A percentile compares a stretch with the other conserved stretches of the same genome.
These are phyloP conservation scores for Valencia hispanica DNA, from an alignment of 2,797 vertebrate species.

Conservation along the genomic window DNA sequence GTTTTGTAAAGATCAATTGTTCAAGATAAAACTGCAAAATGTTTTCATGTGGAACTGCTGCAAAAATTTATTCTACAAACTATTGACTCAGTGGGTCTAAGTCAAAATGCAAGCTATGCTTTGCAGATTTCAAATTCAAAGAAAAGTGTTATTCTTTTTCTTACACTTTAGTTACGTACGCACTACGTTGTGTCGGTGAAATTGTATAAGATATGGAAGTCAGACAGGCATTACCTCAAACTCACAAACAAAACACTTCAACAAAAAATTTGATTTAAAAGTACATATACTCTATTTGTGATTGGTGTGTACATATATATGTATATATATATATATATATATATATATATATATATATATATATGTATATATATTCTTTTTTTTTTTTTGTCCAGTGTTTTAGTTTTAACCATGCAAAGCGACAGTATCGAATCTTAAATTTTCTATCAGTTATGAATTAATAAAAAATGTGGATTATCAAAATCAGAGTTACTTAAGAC, in stretches of 20 bases:
- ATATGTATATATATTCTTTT: too few relatives aligned
- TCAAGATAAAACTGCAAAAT: background rate
- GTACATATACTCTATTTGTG: too few relatives aligned
- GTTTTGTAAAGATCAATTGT: background rate
- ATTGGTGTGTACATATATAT: too few relatives aligned
- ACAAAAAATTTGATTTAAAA: background rate
- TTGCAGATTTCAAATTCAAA: background rate
- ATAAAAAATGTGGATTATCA: background rate
- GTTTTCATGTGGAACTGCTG: background rate
- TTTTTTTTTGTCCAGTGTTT: background rate
- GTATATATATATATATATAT: too few relatives aligned
- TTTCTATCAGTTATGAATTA: background rate
- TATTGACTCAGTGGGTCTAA: background rate
- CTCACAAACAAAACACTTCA: background rate
- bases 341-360: too few relatives aligned
- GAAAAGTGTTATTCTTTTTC: background rate
- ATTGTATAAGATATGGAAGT: background rate
- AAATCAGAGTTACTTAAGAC: background rate
- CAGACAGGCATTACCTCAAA: background rate
- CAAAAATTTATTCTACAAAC: background rate
- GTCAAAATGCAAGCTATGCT: background rate
- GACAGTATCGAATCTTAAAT: background rate
- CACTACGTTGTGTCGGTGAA: background rate
- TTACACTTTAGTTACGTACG: background rate
- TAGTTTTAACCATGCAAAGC: background rate